Base-by-base conservation (phyloP, 2,888 invertebrate species). In the Fragum whitleyi region DNA sequence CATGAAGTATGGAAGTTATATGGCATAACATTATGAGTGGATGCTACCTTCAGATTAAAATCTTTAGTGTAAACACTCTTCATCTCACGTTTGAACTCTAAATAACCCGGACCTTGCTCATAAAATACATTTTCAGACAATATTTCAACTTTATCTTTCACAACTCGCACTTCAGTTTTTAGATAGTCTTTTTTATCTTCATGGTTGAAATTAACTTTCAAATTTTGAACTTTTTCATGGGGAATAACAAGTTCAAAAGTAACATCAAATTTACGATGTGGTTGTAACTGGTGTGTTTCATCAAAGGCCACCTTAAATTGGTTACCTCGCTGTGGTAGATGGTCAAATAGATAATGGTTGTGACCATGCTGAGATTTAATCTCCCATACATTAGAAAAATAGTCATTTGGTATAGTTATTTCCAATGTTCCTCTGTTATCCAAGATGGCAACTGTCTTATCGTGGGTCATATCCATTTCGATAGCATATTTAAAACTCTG, bases 231-330 rank as follows among this genome's bases (percentile, higher is more conserved):
- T 21, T 77, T n/a, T 53, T 82, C 74, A 1, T 82, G 79, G n/a
- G 89, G 89, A 28, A 87, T 85, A 21, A 81, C 28, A 32, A 87
- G 65, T 21, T 87, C 80, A 36, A 89, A 81, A 5, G 57, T 74
- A 32, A 80, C 65, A 7, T 68, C 59, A 32, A 85, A 77, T 68
- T 78, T 81, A 36, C 59, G 72, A 47, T 74, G 67, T 59, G 73
- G 74, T 36, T 68, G 36, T 0, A 62, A 21, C 53, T 83, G 79
- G 28, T 77, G 78, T 9, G 68, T 77, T 28, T 83, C 71, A 7
- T 62, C 69, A 32, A 85, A 69, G 32, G 79, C 70, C 0, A 85
- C 42, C 59, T 85, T 85, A 57, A 85, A 83, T 23, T 68, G 51
- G 39, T 79, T 85, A 67, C 77, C 77, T 39, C 81, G 53, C 23